Evolutionary conservation across 2,797 vertebrate genomes (phyloP).

Genomic region (Tachyglossus aculeatus): DNA sequence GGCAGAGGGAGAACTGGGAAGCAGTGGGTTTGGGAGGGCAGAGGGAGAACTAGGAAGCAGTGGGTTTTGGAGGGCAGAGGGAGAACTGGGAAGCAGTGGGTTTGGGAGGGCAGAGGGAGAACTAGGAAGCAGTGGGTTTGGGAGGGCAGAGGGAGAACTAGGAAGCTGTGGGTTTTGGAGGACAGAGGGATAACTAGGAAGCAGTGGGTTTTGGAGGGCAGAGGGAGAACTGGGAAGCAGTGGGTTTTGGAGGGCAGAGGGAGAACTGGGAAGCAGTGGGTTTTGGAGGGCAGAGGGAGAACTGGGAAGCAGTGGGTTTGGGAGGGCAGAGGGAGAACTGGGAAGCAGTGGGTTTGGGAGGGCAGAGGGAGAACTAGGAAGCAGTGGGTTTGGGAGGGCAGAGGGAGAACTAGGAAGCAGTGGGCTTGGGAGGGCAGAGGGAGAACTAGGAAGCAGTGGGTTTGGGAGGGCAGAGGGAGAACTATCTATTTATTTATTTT

Average conservation of each 20-base stretch:
- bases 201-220: not conserved
- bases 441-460: not conserved
- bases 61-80: not conserved
- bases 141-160: not conserved
- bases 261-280: not conserved
- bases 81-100: not conserved
- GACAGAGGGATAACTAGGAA: too few relatives aligned
- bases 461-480: not conserved
- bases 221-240: not conserved
- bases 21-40: not conserved
- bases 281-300: not conserved
- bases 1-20: not conserved
- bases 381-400: not conserved
- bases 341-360: not conserved
- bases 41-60: not conserved
- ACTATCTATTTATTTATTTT: too few relatives aligned
- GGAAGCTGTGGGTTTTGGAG: not conserved
- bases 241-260: not conserved
- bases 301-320: rapidly evolving
- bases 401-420: not conserved
- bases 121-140: rapidly evolving
- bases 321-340: not conserved
- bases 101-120: not conserved
- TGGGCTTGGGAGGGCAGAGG: not conserved
- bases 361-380: not conserved